Conservation (phyloP, 2,888 invertebrate species). For the Pteria penguin region DNA sequence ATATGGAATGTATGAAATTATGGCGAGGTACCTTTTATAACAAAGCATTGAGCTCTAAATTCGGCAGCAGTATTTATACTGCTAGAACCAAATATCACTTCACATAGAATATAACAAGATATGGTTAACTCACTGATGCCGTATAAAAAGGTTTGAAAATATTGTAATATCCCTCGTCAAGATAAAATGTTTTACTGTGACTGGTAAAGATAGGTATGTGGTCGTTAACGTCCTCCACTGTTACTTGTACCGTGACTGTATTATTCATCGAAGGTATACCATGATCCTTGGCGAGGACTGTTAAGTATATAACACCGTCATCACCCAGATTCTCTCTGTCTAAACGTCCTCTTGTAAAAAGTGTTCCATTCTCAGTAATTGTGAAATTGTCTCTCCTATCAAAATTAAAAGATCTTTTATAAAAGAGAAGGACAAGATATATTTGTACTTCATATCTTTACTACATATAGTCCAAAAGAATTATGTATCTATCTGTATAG, state of each 20-base stretch:
- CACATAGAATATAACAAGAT: no score
- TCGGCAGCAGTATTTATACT: no score
- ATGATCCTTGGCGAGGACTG: constrained; percentile 24
- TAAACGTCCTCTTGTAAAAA: not conserved
- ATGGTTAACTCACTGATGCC: not conserved
- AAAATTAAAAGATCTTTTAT: no score
- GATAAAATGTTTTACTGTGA: not conserved
- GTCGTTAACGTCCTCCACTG: constrained; percentile 25
- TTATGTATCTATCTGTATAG: no score
- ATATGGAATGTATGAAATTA: no score
- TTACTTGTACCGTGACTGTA: constrained; percentile 14
- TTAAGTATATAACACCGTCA: not conserved
- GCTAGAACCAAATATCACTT: no score
- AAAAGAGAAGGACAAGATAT: no score
- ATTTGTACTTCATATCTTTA: no score
- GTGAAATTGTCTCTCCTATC: constrained; percentile 21
- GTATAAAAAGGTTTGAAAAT: not conserved
- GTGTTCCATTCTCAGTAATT: constrained; percentile 2
- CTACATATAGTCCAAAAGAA: no score
- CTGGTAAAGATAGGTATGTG: constrained; percentile 13
- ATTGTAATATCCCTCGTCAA: constrained; percentile 2
- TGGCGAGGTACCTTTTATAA: no score
- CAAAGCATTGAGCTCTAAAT: no score
- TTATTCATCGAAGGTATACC: constrained; percentile 24
- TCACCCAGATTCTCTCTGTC: constrained; percentile 22